Evolutionary conservation across 1,140 invertebrate genomes (phyloP), one percentile per base, ranked within the genome.

Genomic region (Bilobella aurantiaca): DNA sequence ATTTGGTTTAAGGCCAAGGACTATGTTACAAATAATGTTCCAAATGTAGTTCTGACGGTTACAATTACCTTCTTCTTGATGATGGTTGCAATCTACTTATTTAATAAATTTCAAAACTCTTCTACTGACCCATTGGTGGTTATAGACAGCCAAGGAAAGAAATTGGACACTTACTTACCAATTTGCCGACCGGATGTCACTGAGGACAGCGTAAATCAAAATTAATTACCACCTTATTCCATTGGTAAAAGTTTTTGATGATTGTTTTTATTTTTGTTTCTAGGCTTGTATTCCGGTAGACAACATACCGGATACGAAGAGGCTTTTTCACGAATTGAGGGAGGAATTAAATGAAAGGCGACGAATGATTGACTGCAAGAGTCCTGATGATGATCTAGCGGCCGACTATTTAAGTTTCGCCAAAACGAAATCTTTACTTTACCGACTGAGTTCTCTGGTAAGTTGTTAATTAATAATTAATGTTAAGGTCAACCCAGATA

Each of bases 331-430:
- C 18, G 32, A 30, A 23, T 42, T 65, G 28, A 65, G 53, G 59
- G 63, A 58, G 14, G 63, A 65, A 27, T 57, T 65, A 14, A 59
- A 30, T 59, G 56, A 65, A n/a, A 30, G 63, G 8, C 5, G 28
- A 16, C 28, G 25, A 23, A 3, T 2, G 23, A 59, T 29, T 2
- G 57, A 57, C 1, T 65, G 63, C 32, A 27, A 32, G 16, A 18
- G n/a, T 21, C 49, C 56, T 5, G 29, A 58, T 18, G 23, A 42
- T 32, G 63, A 64, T 30, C 49, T 53, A 5, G 49, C 49, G 12
- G 12, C 21, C 3, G 37, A 57, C 5, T 27, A 18, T n/a, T 30
- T 64, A 16, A 42, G n/a, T 27, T 29, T 65, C 2, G 25, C 23
- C 8, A 31, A 65, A 29, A 57, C 63, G 18, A 65, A 65, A 59